Evolutionary conservation across 1,140 invertebrate species (phyloP).

Genomic region (Mamestra configurata): DNA sequence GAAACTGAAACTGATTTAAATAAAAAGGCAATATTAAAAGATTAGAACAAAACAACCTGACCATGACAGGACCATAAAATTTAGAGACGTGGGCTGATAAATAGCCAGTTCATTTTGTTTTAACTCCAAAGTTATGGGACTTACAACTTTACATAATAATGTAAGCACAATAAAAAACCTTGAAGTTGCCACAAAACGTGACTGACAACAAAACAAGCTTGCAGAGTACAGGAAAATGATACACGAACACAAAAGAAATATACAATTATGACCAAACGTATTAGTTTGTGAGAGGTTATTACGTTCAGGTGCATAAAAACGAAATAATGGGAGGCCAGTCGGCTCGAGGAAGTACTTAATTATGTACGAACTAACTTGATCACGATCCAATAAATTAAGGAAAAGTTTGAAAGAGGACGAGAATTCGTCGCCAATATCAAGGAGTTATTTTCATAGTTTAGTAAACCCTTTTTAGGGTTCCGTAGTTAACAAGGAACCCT

Average conservation of each 20-base stretch:
- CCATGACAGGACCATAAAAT: no score
- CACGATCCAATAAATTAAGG: background rate
- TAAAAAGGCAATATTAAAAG: no score
- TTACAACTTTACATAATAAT: background rate
- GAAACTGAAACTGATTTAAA: no score
- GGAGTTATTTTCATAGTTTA: no score
- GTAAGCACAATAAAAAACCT: slow-evolving; percentile 19
- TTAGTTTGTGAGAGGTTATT: slow-evolving; percentile 13
- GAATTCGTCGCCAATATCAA: background rate
- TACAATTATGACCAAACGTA: slow-evolving; percentile 29
- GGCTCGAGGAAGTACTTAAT: background rate
- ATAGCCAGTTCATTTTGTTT: background rate
- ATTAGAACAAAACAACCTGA: no score
- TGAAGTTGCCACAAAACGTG: slow-evolving; percentile 21
- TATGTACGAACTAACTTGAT: background rate
- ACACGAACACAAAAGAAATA: slow-evolving; percentile 18
- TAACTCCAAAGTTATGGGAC: background rate
- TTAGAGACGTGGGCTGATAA: background rate
- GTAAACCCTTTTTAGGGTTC: no score
- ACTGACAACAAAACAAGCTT: slow-evolving; percentile 36
- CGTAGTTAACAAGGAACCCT: no score
- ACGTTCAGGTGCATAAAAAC: background rate
- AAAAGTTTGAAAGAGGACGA: background rate
- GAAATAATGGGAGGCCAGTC: background rate
- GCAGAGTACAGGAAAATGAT: slow-evolving; percentile 28